These are phyloP conservation scores for Fabriciana adippe DNA, from an alignment of 2,888 invertebrate species.

Conservation along the genomic window DNA sequence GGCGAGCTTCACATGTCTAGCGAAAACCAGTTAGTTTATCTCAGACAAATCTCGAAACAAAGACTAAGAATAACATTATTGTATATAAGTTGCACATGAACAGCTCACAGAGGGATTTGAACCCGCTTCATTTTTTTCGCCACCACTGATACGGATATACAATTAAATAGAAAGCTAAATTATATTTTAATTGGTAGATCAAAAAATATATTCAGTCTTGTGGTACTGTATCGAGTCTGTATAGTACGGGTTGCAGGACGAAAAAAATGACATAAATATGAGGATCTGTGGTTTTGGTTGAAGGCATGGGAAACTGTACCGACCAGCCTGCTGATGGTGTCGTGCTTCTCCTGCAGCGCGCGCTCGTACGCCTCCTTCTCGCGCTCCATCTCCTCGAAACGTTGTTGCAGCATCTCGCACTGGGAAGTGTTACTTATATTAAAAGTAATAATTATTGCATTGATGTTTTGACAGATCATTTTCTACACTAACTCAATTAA, in stretches of 20 bases:
- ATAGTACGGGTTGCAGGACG: no score
- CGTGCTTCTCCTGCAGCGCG: slow-evolving; percentile 69
- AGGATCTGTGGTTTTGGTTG: no score
- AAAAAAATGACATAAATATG: no score
- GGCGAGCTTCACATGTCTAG: no score
- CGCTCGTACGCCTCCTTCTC: slow-evolving; percentile 68
- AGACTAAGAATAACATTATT: no score
- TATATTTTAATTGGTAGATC: not conserved
- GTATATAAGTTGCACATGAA: no score
- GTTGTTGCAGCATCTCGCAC: slow-evolving; percentile 80
- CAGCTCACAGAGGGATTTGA: no score
- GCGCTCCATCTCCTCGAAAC: slow-evolving; percentile 80
- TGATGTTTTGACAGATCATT: not conserved
- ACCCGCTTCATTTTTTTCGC: no score
- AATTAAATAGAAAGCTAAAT: not conserved
- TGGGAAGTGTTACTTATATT: slow-evolving; percentile 44
- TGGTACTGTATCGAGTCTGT: no score
- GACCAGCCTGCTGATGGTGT: slow-evolving; percentile 75
- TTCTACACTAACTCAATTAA: not conserved
- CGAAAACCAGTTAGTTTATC: no score
- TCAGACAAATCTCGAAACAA: no score
- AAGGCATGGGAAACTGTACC: slow-evolving; percentile 42
- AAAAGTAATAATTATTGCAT: no score
- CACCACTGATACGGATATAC: not conserved
- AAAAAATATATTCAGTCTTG: not conserved